Conservation (phyloP, 2,797 vertebrate genomes). For the Champsocephalus gunnari region DNA sequence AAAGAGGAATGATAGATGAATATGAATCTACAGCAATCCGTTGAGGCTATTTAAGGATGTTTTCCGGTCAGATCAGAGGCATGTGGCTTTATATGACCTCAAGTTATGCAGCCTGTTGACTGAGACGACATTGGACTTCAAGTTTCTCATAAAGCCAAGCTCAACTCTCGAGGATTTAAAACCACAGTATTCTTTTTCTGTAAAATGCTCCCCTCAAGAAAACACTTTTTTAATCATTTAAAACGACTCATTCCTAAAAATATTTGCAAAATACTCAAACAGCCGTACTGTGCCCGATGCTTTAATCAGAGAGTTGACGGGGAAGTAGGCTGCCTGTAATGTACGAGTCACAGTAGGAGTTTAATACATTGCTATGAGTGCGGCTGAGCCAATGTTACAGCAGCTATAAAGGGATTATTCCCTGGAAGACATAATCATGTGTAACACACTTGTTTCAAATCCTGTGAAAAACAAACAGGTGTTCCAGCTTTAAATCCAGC, state of each 20-base stretch:
- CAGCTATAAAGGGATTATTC: constrained; percentile 80
- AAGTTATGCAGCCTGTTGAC: too few species aligned
- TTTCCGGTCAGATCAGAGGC: background rate
- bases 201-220: background rate
- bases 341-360: constrained; percentile 67
- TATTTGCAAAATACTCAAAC: constrained; percentile 37
- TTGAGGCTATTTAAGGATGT: constrained; percentile 4
- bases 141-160: too few species aligned
- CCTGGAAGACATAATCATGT: constrained; percentile 80
- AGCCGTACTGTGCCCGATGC: constrained; percentile 66
- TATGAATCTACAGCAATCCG: background rate
- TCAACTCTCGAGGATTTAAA: background rate
- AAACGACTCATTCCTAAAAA: constrained; percentile 47
- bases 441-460: constrained; percentile 80
- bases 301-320: constrained; percentile 47
- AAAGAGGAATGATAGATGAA: background rate
- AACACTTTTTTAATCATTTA: constrained; percentile 49
- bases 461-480: constrained; percentile 80
- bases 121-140: background rate
- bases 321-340: constrained; percentile 61
- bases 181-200: background rate
- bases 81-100: background rate
- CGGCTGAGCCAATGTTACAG: constrained; percentile 63
- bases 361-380: constrained; percentile 72
- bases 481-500: constrained; percentile 67